A percentile compares a stretch with the other conserved stretches of the same genome.
Conservation (phyloP, 2,797 vertebrate genomes). For the Gymnoscopelus braueri region DNA sequence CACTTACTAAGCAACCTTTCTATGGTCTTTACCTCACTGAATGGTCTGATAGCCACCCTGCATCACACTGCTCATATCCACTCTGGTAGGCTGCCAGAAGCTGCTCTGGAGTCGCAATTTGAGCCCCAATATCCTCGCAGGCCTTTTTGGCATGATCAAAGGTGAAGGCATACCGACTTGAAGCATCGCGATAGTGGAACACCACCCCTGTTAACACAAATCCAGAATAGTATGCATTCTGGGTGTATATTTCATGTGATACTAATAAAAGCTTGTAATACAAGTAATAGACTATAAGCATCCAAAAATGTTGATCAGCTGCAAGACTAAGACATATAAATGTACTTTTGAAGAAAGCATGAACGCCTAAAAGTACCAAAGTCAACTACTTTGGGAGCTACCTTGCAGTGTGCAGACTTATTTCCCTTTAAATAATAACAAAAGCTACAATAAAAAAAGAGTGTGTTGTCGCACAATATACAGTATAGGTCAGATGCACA, state of each 20-base stretch:
- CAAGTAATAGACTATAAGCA: too few species aligned
- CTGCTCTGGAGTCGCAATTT: constrained; percentile 91
- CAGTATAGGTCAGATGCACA: too few species aligned
- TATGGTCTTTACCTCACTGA: constrained; percentile 87
- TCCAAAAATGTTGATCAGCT: too few species aligned
- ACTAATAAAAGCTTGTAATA: too few species aligned
- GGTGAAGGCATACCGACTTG: constrained; percentile 88
- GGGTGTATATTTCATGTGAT: background rate
- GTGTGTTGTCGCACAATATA: too few species aligned
- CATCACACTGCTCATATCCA: constrained; percentile 93
- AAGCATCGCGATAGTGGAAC: constrained; percentile 92
- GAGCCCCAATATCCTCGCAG: constrained; percentile 86
- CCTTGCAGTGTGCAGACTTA: too few species aligned
- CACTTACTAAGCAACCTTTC: background rate
- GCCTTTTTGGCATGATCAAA: constrained; percentile 85
- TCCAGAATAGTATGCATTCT: constrained; percentile 1
- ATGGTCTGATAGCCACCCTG: constrained; percentile 93
- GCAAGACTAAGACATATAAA: too few species aligned
- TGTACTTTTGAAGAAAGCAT: too few species aligned
- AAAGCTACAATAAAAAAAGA: too few species aligned
- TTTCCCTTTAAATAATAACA: too few species aligned
- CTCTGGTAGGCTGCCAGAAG: constrained; percentile 89
- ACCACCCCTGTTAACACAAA: constrained; percentile 86
- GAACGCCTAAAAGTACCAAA: too few species aligned
- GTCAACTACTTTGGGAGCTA: too few species aligned